phyloP scores from a whole-genome alignment of 2,888 invertebrate genomes.

The Coronaproctus castanopsis region DNA sequence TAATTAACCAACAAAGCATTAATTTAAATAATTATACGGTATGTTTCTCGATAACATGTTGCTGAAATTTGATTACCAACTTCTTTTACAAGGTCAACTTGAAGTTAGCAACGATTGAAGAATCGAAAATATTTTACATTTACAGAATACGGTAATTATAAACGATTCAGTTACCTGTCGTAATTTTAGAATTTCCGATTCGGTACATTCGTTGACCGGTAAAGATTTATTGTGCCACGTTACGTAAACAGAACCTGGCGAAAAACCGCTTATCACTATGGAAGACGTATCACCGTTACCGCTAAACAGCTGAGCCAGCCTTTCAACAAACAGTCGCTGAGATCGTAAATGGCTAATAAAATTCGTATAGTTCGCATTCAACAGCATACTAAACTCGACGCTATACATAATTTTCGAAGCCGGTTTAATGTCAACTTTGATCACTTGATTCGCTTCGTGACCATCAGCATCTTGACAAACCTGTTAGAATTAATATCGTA shows the following conservation, averaged over 20 bases:
- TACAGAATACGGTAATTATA: too few relatives aligned
- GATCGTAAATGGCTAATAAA: conserved; percentile 47
- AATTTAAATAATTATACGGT: too few relatives aligned
- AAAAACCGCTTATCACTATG: conserved; percentile 40
- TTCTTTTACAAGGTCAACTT: too few relatives aligned
- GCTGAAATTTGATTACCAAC: too few relatives aligned
- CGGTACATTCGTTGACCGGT: conserved; percentile 50
- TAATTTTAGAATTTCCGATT: conserved; percentile 49
- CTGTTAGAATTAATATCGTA: conserved; percentile 27
- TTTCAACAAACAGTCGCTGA: conserved; percentile 63
- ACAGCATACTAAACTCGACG: conserved; percentile 59
- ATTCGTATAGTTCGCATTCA: conserved; percentile 42
- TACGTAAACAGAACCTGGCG: conserved; percentile 27
- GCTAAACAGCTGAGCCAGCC: conserved; percentile 46
- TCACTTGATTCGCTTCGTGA: conserved; percentile 40
- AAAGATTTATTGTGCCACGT: conserved; percentile 54
- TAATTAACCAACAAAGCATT: too few relatives aligned
- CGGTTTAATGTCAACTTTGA: conserved; percentile 42
- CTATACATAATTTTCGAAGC: conserved; percentile 42
- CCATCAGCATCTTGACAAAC: conserved; percentile 54
- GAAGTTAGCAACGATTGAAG: too few relatives aligned
- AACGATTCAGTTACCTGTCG: conserved; percentile 34
- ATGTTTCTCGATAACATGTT: too few relatives aligned
- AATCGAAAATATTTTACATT: too few relatives aligned
- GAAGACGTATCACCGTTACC: conserved; percentile 50